These are phyloP conservation scores for Muscicapa comitata DNA, from an alignment of 2,797 vertebrate genomes.

Conservation along the genomic window DNA sequence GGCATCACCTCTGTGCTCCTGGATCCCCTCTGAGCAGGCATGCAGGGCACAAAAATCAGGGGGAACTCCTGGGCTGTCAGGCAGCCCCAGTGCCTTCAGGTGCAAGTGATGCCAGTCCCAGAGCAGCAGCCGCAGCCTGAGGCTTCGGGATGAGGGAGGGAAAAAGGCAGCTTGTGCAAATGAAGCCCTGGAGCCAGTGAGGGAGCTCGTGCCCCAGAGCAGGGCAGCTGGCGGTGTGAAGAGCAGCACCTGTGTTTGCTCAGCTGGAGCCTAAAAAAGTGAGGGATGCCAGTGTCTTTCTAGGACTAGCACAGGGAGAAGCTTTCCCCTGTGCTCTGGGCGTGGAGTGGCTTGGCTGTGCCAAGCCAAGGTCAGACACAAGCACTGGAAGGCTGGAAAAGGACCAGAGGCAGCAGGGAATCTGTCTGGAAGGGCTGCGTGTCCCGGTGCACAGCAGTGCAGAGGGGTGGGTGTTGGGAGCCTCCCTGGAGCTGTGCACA, in stretches of 20 bases:
- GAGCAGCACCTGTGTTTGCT: conserved; percentile 12
- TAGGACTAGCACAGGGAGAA: not conserved
- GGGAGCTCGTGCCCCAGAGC: not conserved
- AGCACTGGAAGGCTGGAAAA: not conserved
- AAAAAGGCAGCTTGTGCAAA: not conserved
- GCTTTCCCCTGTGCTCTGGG: not conserved
- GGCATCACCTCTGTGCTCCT: rapidly evolving
- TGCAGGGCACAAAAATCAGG: not conserved
- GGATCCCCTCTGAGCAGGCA: not conserved
- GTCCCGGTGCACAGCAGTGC: rapidly evolving
- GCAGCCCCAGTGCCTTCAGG: not conserved
- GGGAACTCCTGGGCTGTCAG: not conserved
- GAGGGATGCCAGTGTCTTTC: not conserved
- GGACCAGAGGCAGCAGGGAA: not conserved
- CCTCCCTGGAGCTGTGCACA: not conserved
- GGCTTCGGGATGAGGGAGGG: not conserved
- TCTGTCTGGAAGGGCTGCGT: rapidly evolving
- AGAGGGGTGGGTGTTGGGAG: not conserved
- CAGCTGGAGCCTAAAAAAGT: not conserved
- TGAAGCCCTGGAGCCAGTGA: not conserved
- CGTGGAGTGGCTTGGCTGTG: rapidly evolving
- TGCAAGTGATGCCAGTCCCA: not conserved
- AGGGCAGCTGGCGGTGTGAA: not conserved
- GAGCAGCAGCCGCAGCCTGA: not conserved
- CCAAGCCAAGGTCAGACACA: rapidly evolving